Evolutionary conservation across 2,113 vertebrate species (phyloP), one percentile per base, ranked within the genome.

Genomic region (Ammodytes dubius): DNA sequence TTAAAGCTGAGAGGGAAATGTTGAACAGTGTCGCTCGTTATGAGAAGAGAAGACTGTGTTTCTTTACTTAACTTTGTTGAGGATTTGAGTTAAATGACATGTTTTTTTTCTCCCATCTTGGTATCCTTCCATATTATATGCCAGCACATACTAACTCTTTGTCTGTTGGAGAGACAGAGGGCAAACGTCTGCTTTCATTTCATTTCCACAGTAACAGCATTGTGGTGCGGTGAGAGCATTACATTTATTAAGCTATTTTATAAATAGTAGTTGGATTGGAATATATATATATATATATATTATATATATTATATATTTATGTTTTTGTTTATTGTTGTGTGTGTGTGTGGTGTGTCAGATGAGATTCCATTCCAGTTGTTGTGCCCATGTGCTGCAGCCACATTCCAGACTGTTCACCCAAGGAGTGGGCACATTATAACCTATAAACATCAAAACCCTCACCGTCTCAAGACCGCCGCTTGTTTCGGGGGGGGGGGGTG

Each of bases 191-290:
- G 70, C 82, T 92, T 85, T 92, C 85, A 88, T 94, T 89, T 89
- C 27, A 49, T 81, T 82, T 92, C 81, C 57, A 66, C 5, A 49
- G 74, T 71, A 82, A 88, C 80, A 84, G 77, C 70, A 83, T 67
- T 71, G 87, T 81, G 70, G 85, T 84, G 82, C 65, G 27, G 73
- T 27, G 72, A 85, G 84, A 87, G 83, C 84, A 58, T 57, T 89
- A 87, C 90, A 89, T 91, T 90, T 91, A 92, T 95, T 91, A 90
- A 88, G 83, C 84, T 93, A 91, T 92, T 27, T 94, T 93, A 93
- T 93, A 94, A 91, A 90, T 75, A 81, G 88, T 56, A 89, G 77
- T 88, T 84, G 71, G 90, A 89, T 88, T 84, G 71, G 90, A 89
- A 93, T 87, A 93, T 90, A 88, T 78, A 88, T 73, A 85, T 27